Conservation (phyloP, 2,797 vertebrate species). For the Acrossocheilus fasciatus region DNA sequence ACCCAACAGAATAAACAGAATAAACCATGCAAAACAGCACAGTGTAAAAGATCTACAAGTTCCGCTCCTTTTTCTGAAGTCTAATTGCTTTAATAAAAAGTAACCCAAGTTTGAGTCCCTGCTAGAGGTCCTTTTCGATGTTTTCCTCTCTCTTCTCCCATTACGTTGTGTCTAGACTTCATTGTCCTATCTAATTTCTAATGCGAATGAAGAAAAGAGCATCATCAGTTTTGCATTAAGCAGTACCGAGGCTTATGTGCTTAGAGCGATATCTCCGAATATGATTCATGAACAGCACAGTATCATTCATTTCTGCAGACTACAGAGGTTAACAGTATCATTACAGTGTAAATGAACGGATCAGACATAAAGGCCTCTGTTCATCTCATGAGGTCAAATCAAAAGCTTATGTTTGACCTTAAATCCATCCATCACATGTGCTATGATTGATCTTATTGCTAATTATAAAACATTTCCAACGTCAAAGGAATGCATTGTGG, state of each 20-base stretch:
- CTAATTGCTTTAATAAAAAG: not conserved
- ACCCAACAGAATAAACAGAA: not conserved
- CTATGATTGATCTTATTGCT: not conserved
- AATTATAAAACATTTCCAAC: not conserved
- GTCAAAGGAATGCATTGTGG: not conserved
- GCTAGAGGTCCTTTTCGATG: not conserved
- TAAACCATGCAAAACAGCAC: not conserved
- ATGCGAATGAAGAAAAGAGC: not conserved
- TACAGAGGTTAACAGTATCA: slow-evolving; percentile 6
- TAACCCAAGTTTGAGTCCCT: not conserved
- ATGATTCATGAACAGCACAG: slow-evolving; percentile 23
- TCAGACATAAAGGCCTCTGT: not conserved
- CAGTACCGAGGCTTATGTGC: slow-evolving; percentile 4
- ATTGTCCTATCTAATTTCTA: not conserved
- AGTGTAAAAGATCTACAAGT: not conserved
- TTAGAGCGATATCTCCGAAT: not conserved
- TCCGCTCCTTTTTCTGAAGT: not conserved
- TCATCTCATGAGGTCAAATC: not conserved
- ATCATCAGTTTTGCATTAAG: slow-evolving; percentile 32
- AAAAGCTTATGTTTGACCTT: not conserved
- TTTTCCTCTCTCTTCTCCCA: not conserved
- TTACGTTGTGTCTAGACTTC: not conserved
- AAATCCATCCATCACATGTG: not conserved
- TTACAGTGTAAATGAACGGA: not conserved
- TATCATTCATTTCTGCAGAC: slow-evolving; percentile 8